phyloP scores from a whole-genome alignment of 92 coral and sea anemone genomes.

The Desmophyllum pertusum region DNA sequence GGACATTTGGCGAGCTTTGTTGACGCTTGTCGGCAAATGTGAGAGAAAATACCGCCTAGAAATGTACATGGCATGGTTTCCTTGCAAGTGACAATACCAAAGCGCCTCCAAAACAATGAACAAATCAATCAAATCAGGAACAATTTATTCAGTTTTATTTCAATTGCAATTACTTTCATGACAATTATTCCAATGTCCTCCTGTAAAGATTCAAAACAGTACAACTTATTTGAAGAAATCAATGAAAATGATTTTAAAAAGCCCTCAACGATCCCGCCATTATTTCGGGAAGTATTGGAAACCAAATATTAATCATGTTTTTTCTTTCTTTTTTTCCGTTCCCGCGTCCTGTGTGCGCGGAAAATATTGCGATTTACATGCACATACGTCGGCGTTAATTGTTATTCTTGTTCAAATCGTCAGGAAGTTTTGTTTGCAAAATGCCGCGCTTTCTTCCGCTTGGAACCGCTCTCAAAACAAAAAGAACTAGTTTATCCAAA shows the following conservation, averaged over 20 bases:
- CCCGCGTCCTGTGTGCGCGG: too few species aligned
- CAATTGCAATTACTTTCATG: slow-evolving; percentile 4
- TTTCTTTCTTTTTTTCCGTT: too few species aligned
- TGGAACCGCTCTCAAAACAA: too few species aligned
- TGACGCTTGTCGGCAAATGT: not conserved
- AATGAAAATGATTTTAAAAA: not conserved
- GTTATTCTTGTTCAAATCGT: too few species aligned
- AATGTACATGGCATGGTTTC: not conserved
- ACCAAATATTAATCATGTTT: not conserved
- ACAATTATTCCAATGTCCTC: not conserved
- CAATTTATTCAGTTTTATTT: not conserved
- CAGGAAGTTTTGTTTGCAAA: too few species aligned
- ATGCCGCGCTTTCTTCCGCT: not conserved
- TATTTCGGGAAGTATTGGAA: not conserved
- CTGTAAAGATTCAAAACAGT: not conserved
- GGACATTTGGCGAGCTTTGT: not conserved
- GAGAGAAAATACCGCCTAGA: not conserved
- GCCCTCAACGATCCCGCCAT: not conserved
- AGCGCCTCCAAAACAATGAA: not conserved
- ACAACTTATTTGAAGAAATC: not conserved
- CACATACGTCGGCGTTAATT: too few species aligned
- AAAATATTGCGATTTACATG: too few species aligned
- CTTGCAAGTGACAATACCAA: not conserved
- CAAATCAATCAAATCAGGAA: not conserved
- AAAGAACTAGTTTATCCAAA: not conserved